phyloP scores from a whole-genome alignment of 2,888 invertebrate genomes.

The Allacma fusca region DNA sequence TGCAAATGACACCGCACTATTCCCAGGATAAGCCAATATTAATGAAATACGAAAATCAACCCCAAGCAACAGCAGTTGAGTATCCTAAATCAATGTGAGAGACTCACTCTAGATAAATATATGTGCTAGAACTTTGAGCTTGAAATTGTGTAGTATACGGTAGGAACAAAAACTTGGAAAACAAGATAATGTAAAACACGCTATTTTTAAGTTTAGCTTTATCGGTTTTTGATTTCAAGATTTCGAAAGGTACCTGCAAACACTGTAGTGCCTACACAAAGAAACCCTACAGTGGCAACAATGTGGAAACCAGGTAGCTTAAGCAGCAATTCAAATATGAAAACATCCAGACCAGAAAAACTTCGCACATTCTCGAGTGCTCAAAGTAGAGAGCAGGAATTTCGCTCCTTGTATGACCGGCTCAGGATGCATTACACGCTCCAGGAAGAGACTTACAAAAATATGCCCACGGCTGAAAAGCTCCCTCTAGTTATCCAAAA shows the following conservation, averaged over 20 bases:
- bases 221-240: background rate
- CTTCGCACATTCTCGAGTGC: background rate
- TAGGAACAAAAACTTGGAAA: too few relatives aligned
- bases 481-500: conserved; percentile 21
- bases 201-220: too few relatives aligned
- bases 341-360: background rate
- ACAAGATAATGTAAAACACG: too few relatives aligned
- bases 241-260: too few relatives aligned
- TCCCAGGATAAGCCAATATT: background rate
- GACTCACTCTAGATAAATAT: too few relatives aligned
- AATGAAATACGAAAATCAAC: background rate
- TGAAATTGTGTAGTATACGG: too few relatives aligned
- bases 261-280: background rate
- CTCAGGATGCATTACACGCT: conserved; percentile 22
- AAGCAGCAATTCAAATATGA: background rate
- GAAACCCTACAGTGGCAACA: background rate
- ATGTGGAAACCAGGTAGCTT: background rate
- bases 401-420: conserved; percentile 20
- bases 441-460: conserved; percentile 31
- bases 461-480: conserved; percentile 11
- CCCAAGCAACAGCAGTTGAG: background rate
- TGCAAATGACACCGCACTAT: background rate
- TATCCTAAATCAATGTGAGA: background rate
- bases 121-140: too few relatives aligned
- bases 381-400: conserved; percentile 23